These are phyloP conservation scores for Microchirus variegatus DNA, from an alignment of 2,797 vertebrate genomes.

Conservation along the genomic window DNA sequence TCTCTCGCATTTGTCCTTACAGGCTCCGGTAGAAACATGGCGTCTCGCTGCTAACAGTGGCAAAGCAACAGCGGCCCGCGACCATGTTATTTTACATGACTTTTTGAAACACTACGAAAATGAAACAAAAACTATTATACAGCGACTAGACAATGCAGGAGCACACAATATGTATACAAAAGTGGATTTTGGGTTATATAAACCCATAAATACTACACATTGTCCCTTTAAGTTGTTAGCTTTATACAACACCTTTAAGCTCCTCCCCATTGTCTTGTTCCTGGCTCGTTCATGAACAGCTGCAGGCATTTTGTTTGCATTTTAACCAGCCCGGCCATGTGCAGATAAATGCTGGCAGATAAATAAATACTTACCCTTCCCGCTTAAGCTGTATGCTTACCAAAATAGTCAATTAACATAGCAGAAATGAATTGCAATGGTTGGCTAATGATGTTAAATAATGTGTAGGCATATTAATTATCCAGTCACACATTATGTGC, in stretches of 20 bases:
- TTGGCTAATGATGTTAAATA: conserved; percentile 7
- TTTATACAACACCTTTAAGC: conserved; percentile 18
- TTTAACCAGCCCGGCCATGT: conserved; percentile 19
- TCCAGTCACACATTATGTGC: background rate
- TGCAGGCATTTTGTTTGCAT: conserved; percentile 30
- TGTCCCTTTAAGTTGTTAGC: conserved; percentile 34
- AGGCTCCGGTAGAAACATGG: too few species aligned
- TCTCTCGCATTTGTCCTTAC: too few species aligned
- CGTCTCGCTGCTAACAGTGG: too few species aligned
- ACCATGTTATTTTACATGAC: too few species aligned
- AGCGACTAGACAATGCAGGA: too few species aligned
- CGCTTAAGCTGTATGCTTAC: conserved; percentile 39
- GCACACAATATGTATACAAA: too few species aligned
- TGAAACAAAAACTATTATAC: too few species aligned
- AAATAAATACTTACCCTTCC: conserved; percentile 40
- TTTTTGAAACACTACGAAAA: too few species aligned
- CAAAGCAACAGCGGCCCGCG: too few species aligned
- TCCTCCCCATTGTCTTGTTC: conserved; percentile 26
- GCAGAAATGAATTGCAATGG: conserved; percentile 15
- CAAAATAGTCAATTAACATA: conserved; percentile 9
- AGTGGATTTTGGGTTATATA: too few species aligned
- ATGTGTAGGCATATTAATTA: conserved; percentile 5
- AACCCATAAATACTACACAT: too few species aligned
- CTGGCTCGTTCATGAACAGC: conserved; percentile 25
- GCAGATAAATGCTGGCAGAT: conserved; percentile 44